Evolutionary conservation across 1,140 invertebrate genomes (phyloP), one percentile per base, ranked within the genome.

Genomic region (Nephotettix cincticeps): DNA sequence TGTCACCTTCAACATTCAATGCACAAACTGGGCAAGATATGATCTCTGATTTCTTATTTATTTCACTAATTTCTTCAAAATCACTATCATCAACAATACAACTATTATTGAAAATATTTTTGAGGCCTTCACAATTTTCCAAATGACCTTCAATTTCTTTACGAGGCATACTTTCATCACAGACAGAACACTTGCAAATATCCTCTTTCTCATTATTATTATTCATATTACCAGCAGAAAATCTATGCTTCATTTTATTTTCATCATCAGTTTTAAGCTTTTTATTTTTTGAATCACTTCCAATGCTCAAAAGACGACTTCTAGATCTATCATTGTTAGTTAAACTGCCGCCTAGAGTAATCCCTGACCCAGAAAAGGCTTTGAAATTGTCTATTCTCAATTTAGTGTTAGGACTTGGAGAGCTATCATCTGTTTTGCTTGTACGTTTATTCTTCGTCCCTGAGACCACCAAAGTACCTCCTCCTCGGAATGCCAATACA

Each of bases 181-280:
- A 90, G 58, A 87, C 77, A 13, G 85, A 84, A 79, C 87, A 89
- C 56, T 79, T 78, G 30, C 81, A 80, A 1, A 61, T 30, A 65
- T 74, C 73, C 32, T 74, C 66, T 19, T 0, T 17, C 6, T 61
- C 27, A 21, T 61, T 25, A 61, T 25, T 2, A 9, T 61, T 61
- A 6, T 40, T 40, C 36, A 40, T n/a, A 36, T 36, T 36, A 36
- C 32, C 32, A 36, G 14, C 4, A 36, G 32, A 36, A 51, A 4
- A n/a, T 17, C 47, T 17, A 11, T 4, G 4, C 6, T 25, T 25
- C 27, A 9, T 4, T 61, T 61, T 61, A 1, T 14, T 11, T 27
- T 61, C 23, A 11, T 25, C 27, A 27, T 29, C 23, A 21, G 9
- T 2, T 23, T 61, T 61, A 3, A 27, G 56, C 11, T 28, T 61